These are phyloP conservation scores for Tanaodytes sp. DNA, from an alignment of 2,888 invertebrate genomes.

Conservation along the genomic window DNA sequence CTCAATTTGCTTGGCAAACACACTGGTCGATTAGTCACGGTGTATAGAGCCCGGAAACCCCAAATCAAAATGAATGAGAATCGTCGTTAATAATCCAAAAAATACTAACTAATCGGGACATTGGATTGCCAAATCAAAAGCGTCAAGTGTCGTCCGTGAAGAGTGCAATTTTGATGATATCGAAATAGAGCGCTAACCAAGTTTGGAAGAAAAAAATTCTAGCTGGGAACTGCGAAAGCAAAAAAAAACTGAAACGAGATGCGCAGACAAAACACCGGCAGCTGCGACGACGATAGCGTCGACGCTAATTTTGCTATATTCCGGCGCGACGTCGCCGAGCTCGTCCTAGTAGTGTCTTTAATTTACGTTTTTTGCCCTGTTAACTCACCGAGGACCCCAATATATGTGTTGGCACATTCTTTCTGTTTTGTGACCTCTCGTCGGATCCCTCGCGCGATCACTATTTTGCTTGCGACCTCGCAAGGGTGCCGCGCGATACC, in stretches of 20 bases:
- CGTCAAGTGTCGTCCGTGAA: too few species aligned
- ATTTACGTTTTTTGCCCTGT: slow-evolving; percentile 3
- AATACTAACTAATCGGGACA: too few species aligned
- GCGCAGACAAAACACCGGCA: slow-evolving; percentile 55
- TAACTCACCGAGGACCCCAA: slow-evolving; percentile 46
- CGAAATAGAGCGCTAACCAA: slow-evolving; percentile 66
- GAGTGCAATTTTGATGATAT: slow-evolving; percentile 66
- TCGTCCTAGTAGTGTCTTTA: slow-evolving; percentile 43
- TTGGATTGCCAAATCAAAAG: too few species aligned
- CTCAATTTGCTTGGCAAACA: slow-evolving; percentile 20
- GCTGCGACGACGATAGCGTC: slow-evolving; percentile 52
- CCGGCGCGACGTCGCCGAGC: slow-evolving; percentile 47
- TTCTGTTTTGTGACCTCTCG: slow-evolving; percentile 53
- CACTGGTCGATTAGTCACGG: too few species aligned
- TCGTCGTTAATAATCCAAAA: too few species aligned
- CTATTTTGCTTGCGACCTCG: slow-evolving; percentile 59
- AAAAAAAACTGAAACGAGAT: slow-evolving; percentile 42
- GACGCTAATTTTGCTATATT: slow-evolving; percentile 48
- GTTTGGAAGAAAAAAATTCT: slow-evolving; percentile 50
- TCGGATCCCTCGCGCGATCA: slow-evolving; percentile 53
- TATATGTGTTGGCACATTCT: slow-evolving; percentile 54
- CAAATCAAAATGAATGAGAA: too few species aligned
- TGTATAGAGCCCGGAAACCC: too few species aligned
- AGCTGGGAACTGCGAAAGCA: slow-evolving; percentile 39
- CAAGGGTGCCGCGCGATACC: slow-evolving; percentile 37